Conservation (phyloP, 2,888 invertebrate genomes). For the Andrena fulva region DNA sequence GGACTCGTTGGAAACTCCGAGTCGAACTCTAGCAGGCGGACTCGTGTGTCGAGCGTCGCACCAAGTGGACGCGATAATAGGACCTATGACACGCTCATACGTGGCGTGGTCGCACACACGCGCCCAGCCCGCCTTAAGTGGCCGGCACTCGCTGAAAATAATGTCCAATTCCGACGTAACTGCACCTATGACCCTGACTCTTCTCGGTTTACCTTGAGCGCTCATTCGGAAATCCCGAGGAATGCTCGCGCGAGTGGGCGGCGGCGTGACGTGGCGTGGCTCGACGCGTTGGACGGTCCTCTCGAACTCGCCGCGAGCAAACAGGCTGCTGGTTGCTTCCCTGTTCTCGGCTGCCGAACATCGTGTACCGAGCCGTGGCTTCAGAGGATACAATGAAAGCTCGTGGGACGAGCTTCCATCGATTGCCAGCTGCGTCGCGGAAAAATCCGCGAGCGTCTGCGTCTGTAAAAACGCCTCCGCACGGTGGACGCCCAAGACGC, state of each 20-base stretch:
- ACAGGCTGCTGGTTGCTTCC: neutral
- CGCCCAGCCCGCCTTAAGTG: slow-evolving; percentile 65
- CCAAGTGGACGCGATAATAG: slow-evolving; percentile 79
- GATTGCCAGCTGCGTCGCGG: slow-evolving; percentile 9
- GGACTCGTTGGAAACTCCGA: neutral
- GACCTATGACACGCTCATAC: slow-evolving; percentile 74
- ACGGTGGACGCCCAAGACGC: slow-evolving; percentile 9
- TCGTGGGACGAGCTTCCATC: slow-evolving; percentile 40
- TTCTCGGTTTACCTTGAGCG: slow-evolving; percentile 69
- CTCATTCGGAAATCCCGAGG: slow-evolving; percentile 62
- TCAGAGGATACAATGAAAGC: slow-evolving; percentile 37
- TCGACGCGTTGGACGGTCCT: neutral
- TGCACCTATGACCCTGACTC: slow-evolving; percentile 76
- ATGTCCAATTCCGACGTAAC: slow-evolving; percentile 76
- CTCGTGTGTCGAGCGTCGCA: slow-evolving; percentile 65
- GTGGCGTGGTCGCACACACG: slow-evolving; percentile 44
- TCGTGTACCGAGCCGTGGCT: neutral
- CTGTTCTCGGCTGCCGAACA: neutral
- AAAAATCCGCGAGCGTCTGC: slow-evolving; percentile 37
- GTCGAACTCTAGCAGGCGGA: slow-evolving; percentile 45
- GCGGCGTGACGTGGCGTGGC: too few relatives aligned
- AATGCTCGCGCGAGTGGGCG: slow-evolving; percentile 47
- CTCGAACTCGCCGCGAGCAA: neutral
- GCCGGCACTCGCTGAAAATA: slow-evolving; percentile 77
- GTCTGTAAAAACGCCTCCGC: slow-evolving; percentile 29